A percentile compares a stretch with the other conserved stretches of the same genome.
Conservation (phyloP, 2,113 vertebrate species). For the Vireo altiloquus region DNA sequence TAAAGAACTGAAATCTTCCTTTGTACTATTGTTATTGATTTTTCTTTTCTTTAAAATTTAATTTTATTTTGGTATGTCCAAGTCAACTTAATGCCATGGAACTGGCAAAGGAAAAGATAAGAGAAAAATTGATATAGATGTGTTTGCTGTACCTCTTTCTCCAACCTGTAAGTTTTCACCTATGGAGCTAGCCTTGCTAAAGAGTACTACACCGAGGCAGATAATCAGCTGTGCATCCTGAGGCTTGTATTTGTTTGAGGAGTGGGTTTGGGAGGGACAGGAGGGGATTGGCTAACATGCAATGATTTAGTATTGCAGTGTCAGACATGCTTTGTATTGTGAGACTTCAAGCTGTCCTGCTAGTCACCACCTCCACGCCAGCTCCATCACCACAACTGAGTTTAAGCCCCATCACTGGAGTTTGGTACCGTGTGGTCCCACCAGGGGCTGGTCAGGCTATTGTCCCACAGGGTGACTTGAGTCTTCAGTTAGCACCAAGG, state of each 20-base stretch:
- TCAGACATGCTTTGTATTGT: background rate
- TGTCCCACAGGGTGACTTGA: background rate
- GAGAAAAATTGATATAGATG: background rate
- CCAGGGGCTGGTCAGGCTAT: background rate
- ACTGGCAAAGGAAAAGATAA: background rate
- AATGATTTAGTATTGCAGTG: background rate
- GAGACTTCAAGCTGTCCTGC: background rate
- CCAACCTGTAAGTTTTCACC: background rate
- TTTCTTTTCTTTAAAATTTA: background rate
- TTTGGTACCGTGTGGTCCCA: background rate
- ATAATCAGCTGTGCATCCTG: background rate
- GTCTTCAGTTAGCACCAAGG: background rate
- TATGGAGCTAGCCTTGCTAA: background rate
- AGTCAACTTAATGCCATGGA: background rate
- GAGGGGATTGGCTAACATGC: background rate
- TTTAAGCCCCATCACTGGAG: background rate
- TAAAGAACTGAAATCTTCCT: background rate
- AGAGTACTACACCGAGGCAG: background rate
- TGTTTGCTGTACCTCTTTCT: background rate
- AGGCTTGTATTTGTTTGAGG: background rate
- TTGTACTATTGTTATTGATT: background rate
- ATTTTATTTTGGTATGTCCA: background rate
- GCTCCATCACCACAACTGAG: background rate
- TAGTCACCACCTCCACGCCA: background rate
- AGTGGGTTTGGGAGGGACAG: background rate